Evolutionary conservation across 2,888 invertebrate species (phyloP).

Genomic region (Leptinotarsa tumamoca): DNA sequence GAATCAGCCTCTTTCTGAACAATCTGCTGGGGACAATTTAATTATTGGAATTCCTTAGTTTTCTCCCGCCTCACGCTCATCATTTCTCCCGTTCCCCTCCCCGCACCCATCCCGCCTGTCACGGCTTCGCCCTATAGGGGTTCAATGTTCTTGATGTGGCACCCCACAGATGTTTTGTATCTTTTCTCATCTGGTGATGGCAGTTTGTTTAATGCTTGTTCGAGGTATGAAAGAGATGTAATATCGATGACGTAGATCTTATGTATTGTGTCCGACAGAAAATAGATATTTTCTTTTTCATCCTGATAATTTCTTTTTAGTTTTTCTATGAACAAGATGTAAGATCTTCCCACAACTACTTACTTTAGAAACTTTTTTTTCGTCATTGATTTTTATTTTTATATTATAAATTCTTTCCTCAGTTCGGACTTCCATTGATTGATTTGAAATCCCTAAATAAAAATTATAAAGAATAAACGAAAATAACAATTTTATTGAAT

Average conservation of each 20-base stretch:
- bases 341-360: too few species aligned
- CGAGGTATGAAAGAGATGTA: constrained; percentile 24
- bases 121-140: constrained; percentile 31
- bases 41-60: constrained; percentile 36
- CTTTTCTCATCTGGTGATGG: constrained; percentile 49
- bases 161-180: constrained; percentile 53
- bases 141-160: constrained; percentile 45
- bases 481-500: too few species aligned
- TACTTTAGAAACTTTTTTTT: too few species aligned
- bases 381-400: too few species aligned
- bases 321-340: too few species aligned
- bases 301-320: too few species aligned
- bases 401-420: too few species aligned
- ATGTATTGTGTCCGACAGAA: neutral
- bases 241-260: neutral
- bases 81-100: neutral
- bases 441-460: too few species aligned
- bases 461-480: too few species aligned
- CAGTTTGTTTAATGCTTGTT: constrained; percentile 32
- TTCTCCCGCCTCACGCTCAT: constrained; percentile 23
- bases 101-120: neutral
- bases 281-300: neutral
- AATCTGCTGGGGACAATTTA: constrained; percentile 39
- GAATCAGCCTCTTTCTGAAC: constrained; percentile 28
- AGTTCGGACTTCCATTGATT: too few species aligned